These are phyloP conservation scores for Leucophenga montana DNA, from an alignment of 2,888 invertebrate species.

Conservation along the genomic window DNA sequence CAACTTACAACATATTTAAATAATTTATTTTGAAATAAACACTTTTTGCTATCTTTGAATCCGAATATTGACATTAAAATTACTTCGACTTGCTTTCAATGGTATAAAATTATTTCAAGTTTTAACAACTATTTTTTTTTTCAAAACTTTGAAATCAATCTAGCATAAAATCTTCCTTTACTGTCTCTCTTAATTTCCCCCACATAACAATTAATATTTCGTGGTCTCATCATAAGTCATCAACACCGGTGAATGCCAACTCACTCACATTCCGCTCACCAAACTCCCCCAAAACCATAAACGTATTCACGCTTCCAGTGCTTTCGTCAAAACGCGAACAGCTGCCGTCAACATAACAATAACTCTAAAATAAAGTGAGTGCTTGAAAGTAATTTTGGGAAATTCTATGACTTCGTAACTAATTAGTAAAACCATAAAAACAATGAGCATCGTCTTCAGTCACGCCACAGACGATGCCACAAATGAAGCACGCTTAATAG, in stretches of 20 bases:
- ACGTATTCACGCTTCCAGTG: slow-evolving; percentile 26
- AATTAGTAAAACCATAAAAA: slow-evolving; percentile 70
- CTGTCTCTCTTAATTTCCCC: background rate
- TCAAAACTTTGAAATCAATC: too few species aligned
- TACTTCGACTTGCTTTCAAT: too few species aligned
- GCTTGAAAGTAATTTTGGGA: slow-evolving; percentile 58
- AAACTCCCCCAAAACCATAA: slow-evolving; percentile 17
- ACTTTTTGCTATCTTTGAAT: too few species aligned
- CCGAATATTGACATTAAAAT: too few species aligned
- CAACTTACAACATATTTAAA: too few species aligned
- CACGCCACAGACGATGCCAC: slow-evolving; percentile 45
- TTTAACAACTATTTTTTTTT: background rate
- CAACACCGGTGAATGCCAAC: slow-evolving; percentile 38
- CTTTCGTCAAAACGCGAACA: slow-evolving; percentile 34
- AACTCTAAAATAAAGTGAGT: slow-evolving; percentile 48
- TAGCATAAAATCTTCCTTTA: too few species aligned
- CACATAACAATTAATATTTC: slow-evolving; percentile 27
- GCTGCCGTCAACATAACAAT: slow-evolving; percentile 51
- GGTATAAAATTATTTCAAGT: too few species aligned
- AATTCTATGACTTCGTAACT: slow-evolving; percentile 70
- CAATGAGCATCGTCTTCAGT: slow-evolving; percentile 49
- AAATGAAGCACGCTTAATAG: background rate
- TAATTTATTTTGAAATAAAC: too few species aligned
- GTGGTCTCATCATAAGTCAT: slow-evolving; percentile 48
- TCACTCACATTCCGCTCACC: slow-evolving; percentile 18